Conservation (phyloP, 2,113 vertebrate genomes). For the Cinclus cinclus region DNA sequence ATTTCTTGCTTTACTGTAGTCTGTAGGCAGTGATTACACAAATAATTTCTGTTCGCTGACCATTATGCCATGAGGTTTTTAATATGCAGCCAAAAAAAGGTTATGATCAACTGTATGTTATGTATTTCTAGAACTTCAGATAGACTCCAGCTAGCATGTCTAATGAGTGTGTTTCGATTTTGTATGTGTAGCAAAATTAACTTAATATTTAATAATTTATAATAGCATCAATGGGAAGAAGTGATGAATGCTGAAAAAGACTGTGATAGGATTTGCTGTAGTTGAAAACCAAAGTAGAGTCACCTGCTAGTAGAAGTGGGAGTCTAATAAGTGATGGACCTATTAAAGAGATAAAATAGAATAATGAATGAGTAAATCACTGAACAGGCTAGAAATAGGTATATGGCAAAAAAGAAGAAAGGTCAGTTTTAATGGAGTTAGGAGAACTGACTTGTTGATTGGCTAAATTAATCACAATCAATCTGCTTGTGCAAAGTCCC, state of each 20-base stretch:
- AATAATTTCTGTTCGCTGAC: conserved; percentile 23
- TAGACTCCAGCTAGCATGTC: neutral
- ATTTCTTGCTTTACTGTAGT: conserved; percentile 29
- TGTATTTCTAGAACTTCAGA: neutral
- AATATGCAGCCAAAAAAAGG: neutral
- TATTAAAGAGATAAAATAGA: conserved; percentile 21
- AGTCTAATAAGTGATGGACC: conserved; percentile 42
- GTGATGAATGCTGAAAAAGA: conserved; percentile 52
- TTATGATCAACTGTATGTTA: neutral
- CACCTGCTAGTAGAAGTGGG: conserved; percentile 38
- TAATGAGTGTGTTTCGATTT: conserved; percentile 47
- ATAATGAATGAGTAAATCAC: conserved; percentile 51
- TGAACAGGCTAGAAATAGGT: conserved; percentile 35
- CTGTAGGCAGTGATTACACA: conserved; percentile 22
- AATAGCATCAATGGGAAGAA: conserved; percentile 30
- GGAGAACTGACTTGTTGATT: conserved; percentile 6
- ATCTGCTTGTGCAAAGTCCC: neutral
- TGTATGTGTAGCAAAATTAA: conserved; percentile 45
- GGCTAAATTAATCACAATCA: conserved; percentile 52
- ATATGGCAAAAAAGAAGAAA: neutral
- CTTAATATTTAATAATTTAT: conserved; percentile 59
- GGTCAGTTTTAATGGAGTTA: conserved; percentile 54
- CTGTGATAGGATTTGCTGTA: conserved; percentile 27
- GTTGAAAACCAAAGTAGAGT: conserved; percentile 53
- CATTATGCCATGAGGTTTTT: neutral